Evolutionary conservation across 2,888 invertebrate genomes (phyloP).

Genomic region (Mactromeris polynyma): DNA sequence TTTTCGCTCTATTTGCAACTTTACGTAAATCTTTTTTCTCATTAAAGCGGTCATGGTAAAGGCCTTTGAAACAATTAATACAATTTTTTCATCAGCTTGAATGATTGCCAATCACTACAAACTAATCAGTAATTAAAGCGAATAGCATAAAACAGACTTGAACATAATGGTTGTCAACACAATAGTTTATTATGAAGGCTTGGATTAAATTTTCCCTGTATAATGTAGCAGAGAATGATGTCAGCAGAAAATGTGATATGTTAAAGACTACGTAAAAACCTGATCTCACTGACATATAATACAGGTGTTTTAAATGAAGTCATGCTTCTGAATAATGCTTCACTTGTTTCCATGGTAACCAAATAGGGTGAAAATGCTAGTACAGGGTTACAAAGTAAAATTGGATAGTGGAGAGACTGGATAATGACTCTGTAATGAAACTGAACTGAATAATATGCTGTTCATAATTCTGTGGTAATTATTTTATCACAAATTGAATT

Average conservation of each 20-base stretch:
- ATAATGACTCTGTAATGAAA: too few relatives aligned
- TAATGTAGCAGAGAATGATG: neutral
- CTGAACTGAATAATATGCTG: too few relatives aligned
- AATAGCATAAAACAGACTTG: neutral
- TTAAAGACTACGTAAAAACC: neutral
- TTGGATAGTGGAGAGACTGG: too few relatives aligned
- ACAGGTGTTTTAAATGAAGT: slow-evolving; percentile 6
- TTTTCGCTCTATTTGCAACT: too few relatives aligned
- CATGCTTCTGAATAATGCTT: neutral
- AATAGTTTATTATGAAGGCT: neutral
- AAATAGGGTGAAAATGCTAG: neutral
- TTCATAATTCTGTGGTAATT: too few relatives aligned
- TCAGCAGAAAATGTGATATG: neutral
- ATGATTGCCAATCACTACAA: neutral
- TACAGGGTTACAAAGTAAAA: too few relatives aligned
- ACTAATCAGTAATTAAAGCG: neutral
- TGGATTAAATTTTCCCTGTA: neutral
- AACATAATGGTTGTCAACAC: neutral
- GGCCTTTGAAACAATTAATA: neutral
- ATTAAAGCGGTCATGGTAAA: neutral
- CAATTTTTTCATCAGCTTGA: neutral
- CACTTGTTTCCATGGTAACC: neutral
- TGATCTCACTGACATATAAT: neutral
- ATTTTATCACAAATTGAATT: too few relatives aligned
- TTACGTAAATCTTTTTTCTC: too few relatives aligned